phyloP scores from a whole-genome alignment of 2,888 invertebrate genomes.

The Pristionchus japonicus region DNA sequence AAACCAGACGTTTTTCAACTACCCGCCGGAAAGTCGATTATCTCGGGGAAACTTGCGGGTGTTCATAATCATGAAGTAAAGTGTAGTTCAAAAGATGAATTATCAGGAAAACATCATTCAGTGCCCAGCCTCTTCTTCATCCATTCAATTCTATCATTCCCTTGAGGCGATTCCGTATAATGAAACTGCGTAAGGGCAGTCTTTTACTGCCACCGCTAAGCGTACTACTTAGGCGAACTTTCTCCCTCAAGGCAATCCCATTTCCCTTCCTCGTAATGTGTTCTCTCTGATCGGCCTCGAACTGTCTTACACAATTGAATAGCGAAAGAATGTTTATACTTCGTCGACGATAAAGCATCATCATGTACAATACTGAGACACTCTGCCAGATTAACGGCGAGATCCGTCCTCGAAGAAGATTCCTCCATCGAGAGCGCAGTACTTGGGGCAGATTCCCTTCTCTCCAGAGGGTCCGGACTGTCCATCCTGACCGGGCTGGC shows the following conservation, averaged over 20 bases:
- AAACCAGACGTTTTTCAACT: neutral
- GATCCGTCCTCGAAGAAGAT: no score
- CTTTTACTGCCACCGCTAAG: neutral
- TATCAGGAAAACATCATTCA: no score
- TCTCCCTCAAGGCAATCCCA: neutral
- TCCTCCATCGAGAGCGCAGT: no score
- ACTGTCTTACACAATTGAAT: neutral
- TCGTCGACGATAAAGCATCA: neutral
- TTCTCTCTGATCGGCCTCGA: neutral
- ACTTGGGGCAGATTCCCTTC: no score
- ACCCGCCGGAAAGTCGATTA: neutral
- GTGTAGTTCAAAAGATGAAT: no score
- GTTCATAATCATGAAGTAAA: no score
- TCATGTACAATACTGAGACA: neutral
- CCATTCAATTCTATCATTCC: no score
- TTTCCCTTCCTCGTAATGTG: neutral
- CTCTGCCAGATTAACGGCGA: conserved; percentile 15
- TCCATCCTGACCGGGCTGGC: conserved; percentile 32
- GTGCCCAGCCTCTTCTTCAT: no score
- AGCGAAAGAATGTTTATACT: neutral
- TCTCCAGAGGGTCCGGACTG: neutral
- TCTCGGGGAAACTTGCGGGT: neutral
- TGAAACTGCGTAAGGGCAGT: no score
- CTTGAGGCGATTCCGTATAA: no score
- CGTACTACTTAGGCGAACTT: neutral